These are phyloP conservation scores for Pantelozetes paolii DNA, from an alignment of 2,888 invertebrate species.

Conservation along the genomic window DNA sequence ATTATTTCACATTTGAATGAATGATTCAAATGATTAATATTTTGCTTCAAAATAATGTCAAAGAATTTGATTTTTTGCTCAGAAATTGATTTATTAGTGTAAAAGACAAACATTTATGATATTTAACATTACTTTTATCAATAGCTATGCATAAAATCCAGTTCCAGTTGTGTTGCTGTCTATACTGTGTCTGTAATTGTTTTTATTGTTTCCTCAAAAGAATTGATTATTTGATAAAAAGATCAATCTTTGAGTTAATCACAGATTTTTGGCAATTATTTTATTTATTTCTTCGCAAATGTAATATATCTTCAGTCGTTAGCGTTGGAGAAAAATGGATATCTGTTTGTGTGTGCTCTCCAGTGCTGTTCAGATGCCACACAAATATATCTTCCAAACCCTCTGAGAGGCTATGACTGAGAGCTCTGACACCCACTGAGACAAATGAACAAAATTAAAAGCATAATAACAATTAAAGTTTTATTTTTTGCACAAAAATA, in stretches of 20 bases:
- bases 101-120: too few relatives aligned
- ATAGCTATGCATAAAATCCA: too few relatives aligned
- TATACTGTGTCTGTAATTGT: not conserved
- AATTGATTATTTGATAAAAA: not conserved
- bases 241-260: not conserved
- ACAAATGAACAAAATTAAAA: slow-evolving; percentile 33
- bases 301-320: slow-evolving; percentile 6
- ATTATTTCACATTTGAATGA: too few relatives aligned
- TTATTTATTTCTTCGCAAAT: not conserved
- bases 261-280: not conserved
- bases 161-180: too few relatives aligned
- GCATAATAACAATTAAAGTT: slow-evolving; percentile 33
- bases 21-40: too few relatives aligned
- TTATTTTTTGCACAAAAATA: not conserved
- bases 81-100: too few relatives aligned
- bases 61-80: too few relatives aligned
- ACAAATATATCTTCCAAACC: slow-evolving; percentile 5
- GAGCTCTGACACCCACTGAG: slow-evolving; percentile 33
- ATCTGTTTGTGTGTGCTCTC: not conserved
- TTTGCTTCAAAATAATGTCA: too few relatives aligned
- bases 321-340: slow-evolving; percentile 6
- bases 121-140: too few relatives aligned
- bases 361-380: not conserved
- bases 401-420: slow-evolving; percentile 6
- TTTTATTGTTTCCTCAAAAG: not conserved